Conservation (phyloP, 2,888 invertebrate genomes). For the Parnassius glacialis region DNA sequence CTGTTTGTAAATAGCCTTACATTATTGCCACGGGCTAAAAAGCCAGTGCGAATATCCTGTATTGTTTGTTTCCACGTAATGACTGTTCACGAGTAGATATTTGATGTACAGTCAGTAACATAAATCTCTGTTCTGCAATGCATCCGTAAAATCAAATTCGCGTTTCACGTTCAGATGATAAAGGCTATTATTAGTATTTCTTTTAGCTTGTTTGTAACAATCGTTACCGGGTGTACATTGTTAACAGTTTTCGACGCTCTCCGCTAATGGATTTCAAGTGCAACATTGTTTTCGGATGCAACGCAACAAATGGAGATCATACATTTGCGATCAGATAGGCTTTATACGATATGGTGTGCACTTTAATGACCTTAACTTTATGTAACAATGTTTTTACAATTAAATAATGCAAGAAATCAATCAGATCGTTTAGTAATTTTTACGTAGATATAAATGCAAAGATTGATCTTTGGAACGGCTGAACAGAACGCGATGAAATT, state of each 20-base stretch:
- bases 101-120: slow-evolving; percentile 38
- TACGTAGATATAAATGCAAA: too few species aligned
- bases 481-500: too few species aligned
- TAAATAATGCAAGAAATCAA: too few species aligned
- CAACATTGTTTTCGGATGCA: slow-evolving; percentile 68
- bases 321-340: slow-evolving; percentile 47
- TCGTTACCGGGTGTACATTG: slow-evolving; percentile 40
- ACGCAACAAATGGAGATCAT: slow-evolving; percentile 53
- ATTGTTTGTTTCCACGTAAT: slow-evolving; percentile 44
- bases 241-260: slow-evolving; percentile 49
- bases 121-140: slow-evolving; percentile 4
- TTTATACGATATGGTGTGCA: slow-evolving; percentile 38
- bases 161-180: not conserved
- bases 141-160: not conserved
- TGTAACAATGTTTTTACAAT: too few species aligned
- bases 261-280: slow-evolving; percentile 69
- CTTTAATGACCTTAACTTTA: not conserved
- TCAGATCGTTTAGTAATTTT: too few species aligned
- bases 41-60: slow-evolving; percentile 40
- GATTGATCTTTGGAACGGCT: too few species aligned
- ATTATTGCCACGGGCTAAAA: slow-evolving; percentile 34
- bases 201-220: slow-evolving; percentile 3
- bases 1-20: slow-evolving; percentile 26
- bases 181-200: not conserved
- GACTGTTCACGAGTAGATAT: slow-evolving; percentile 51